These are phyloP conservation scores for Trematocara zebra DNA, from an alignment of 2,113 vertebrate genomes.

Conservation along the genomic window DNA sequence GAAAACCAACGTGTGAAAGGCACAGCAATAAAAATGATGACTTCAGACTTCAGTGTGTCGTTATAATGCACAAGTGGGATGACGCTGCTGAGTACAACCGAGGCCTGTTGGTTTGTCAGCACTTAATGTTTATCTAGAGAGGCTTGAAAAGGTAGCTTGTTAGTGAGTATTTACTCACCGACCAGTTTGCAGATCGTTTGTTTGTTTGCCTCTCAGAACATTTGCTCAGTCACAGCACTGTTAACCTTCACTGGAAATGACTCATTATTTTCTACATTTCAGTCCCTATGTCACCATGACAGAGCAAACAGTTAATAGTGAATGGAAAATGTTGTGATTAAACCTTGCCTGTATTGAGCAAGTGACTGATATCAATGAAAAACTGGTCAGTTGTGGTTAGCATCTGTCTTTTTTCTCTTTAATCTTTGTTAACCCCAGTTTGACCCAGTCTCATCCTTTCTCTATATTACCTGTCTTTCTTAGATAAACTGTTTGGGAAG, in stretches of 20 bases:
- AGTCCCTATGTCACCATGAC: not conserved
- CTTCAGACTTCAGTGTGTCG: not conserved
- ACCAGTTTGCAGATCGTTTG: not conserved
- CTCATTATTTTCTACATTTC: not conserved
- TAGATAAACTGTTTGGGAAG: slow-evolving; percentile 95
- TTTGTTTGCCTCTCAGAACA: not conserved
- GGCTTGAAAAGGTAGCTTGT: not conserved
- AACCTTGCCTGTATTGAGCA: not conserved
- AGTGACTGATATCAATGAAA: not conserved
- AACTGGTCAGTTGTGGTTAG: slow-evolving; percentile 17
- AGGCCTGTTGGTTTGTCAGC: not conserved
- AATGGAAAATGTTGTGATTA: not conserved
- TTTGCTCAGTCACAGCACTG: not conserved
- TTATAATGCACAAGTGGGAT: not conserved
- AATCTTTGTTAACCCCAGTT: not conserved
- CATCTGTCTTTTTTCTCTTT: not conserved
- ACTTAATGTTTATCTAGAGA: not conserved
- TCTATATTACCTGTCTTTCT: not conserved
- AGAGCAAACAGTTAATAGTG: not conserved
- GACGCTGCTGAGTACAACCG: not conserved
- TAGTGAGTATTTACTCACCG: not conserved
- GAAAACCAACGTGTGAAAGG: not conserved
- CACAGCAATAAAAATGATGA: not conserved
- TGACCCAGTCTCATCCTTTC: not conserved
- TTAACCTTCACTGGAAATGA: not conserved